Base-by-base conservation (phyloP, 2,888 invertebrate species). In the Trilocha varians region DNA sequence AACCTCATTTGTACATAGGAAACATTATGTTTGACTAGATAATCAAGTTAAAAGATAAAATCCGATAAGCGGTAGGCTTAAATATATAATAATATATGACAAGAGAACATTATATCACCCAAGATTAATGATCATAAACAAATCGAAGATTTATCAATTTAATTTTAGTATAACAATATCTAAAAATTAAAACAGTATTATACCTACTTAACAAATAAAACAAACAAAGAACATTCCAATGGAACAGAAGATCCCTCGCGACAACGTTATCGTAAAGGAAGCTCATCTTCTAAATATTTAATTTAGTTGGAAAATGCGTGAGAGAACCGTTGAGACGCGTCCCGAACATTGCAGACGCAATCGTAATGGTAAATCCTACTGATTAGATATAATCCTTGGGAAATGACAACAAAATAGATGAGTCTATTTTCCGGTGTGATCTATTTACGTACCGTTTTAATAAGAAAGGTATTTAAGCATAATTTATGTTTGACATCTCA, bases 351-450 rank as follows among this genome's bases (percentile, higher is more conserved):
- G 58, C 65, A 67, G 63, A 52, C 61, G 63, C 68, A 79, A 71
- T 75, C 67, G 73, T 75, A 70, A 72, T 75, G 66, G 59, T 77
- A 75, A 71, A 77, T 73, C 68, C 70, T 62, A 57, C 66, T 70
- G 82, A 85, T 83, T 84, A 83, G 82, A 85, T 84, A 82, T 61
- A 71, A 66, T 63, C 68, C 72, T 66, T 80, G 82, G 78, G 82
- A 82, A 80, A 72, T 62, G 71, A 66, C 74, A 70, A 75, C 76
- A 75, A 62, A 58, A 68, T 64, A 65, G 54, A 56, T 58, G 57
- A 53, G 57, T 59, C 54, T 54, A 62, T 70, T 70, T 62, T 68
- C 66, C 62, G 61, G 62, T 61, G 62, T 42, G 52, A 57, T 48
- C 57, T 58, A 61, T 65, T 59, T 53, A 34, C 25, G 39, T 32